Base-by-base conservation (phyloP, 2,888 invertebrate species). In the Bhutanitis thaidina region DNA sequence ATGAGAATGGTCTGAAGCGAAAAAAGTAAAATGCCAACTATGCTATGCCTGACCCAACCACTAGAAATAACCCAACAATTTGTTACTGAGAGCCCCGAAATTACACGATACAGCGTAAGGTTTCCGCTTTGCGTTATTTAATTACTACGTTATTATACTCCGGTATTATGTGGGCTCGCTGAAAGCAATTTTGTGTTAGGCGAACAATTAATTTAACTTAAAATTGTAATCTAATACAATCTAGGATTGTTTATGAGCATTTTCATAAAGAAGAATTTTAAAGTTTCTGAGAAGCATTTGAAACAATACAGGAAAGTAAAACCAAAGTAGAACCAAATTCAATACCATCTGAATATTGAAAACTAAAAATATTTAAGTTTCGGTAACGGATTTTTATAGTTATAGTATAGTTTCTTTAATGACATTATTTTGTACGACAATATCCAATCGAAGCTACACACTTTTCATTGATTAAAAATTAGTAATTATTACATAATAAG, bases 31-130 rank as follows among this genome's bases (percentile, higher is more conserved):
- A 46, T 16, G 38, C 30, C 39, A 25, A 20, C 39, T 16, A 7
- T n/a, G 14, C 40, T 4, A 9, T 25, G 12, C 13, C 30, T 15
- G 12, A 25, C 39, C 27, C 44, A 40, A 36, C 39, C 27, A 39
- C 45, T 45, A 41, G 51, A 51, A 51, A 41, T 51, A 51, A 40
- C 51, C 45, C 51, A 51, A 36, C 48, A 49, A 49, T 51, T 51
- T 51, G 45, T 51, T 41, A 41, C 40, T 20, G 30, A 46, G 45
- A 16, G 16, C 29, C 44, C 46, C 44, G n/a, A 46, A 45, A 46
- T 51, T 51, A 46, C 41, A 36, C 43, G 49, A 49, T 51, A 46
- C 36, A 46, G 7, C 13, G 45, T 35, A 46, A 36, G 36, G 51
- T 51, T 51, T 51, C 45, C 51, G 51, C 41, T 41, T 41, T 15